These are phyloP conservation scores for Ditylenchus weischeri DNA, from an alignment of 2,888 invertebrate species.

Conservation along the genomic window DNA sequence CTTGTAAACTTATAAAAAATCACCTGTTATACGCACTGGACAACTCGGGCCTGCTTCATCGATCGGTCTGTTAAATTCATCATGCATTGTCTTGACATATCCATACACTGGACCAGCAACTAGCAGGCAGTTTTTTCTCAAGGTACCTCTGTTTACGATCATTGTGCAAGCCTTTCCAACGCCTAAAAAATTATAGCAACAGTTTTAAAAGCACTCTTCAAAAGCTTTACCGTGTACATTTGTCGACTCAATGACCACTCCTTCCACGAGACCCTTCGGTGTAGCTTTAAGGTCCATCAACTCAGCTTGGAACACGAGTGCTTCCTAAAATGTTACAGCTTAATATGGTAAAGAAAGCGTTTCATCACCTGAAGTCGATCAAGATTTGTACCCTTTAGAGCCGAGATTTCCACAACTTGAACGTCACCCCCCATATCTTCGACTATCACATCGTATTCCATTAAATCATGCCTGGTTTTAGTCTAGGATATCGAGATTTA, in stretches of 20 bases:
- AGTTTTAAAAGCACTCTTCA: constrained; percentile 8
- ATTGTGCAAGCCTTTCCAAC: constrained; percentile 77
- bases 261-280: constrained; percentile 79
- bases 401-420: constrained; percentile 86
- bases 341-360: neutral
- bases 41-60: constrained; percentile 45
- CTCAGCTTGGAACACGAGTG: constrained; percentile 65
- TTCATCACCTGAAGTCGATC: constrained; percentile 44
- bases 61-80: constrained; percentile 48
- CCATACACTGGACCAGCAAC: constrained; percentile 78
- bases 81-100: constrained; percentile 46
- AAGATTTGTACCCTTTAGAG: constrained; percentile 67
- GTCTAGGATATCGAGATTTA: constrained; percentile 64
- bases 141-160: constrained; percentile 78
- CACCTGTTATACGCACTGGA: constrained; percentile 47
- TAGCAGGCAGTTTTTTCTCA: constrained; percentile 73
- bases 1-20: neutral
- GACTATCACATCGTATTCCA: constrained; percentile 75
- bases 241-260: constrained; percentile 81
- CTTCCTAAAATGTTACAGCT: constrained; percentile 60
- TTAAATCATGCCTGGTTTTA: constrained; percentile 72
- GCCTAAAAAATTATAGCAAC: constrained; percentile 32
- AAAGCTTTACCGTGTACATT: constrained; percentile 65
- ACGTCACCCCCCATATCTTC: constrained; percentile 87
- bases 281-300: constrained; percentile 82